Percentiles rank a stretch among this genome's conserved stretches.
Evolutionary conservation across 2,797 vertebrate genomes (phyloP).

Genomic region (Glyptemys insculpta): DNA sequence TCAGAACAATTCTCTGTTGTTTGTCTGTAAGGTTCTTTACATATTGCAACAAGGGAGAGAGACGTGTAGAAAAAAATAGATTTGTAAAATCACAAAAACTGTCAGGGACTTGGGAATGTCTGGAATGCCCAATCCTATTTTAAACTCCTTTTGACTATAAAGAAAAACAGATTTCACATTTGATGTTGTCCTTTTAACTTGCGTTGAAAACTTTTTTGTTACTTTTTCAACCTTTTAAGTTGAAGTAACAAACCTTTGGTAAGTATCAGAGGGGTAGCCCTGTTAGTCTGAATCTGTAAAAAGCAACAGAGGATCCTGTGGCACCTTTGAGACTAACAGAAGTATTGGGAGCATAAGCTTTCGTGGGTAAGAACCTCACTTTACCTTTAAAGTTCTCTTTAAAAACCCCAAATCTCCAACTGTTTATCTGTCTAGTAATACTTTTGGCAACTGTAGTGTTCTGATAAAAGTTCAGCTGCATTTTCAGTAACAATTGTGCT

Average conservation of each 20-base stretch:
- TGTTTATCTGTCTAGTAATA: neutral
- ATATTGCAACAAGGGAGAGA: neutral
- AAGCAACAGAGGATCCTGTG: too few relatives aligned
- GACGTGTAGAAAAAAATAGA: neutral
- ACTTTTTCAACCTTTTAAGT: neutral
- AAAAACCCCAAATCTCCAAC: neutral
- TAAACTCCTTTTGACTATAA: neutral
- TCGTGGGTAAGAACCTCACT: too few relatives aligned
- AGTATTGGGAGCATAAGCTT: too few relatives aligned
- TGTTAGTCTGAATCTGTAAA: too few relatives aligned
- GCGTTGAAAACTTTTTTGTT: neutral
- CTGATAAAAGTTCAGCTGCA: neutral
- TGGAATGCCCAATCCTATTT: neutral
- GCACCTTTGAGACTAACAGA: too few relatives aligned
- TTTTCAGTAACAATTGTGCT: neutral
- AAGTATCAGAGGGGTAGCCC: neutral
- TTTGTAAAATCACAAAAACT: neutral
- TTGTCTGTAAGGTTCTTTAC: neutral
- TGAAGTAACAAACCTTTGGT: neutral
- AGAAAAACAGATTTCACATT: neutral
- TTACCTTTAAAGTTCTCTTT: neutral
- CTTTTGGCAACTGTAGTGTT: neutral
- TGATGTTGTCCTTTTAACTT: rapidly evolving
- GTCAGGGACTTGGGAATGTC: neutral
- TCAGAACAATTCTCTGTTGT: neutral